Evolutionary conservation across 37 sponge, comb jelly and placozoan species (phyloP), one percentile per base, ranked within the genome.

Genomic region (Halisarca cf. caerulea): DNA sequence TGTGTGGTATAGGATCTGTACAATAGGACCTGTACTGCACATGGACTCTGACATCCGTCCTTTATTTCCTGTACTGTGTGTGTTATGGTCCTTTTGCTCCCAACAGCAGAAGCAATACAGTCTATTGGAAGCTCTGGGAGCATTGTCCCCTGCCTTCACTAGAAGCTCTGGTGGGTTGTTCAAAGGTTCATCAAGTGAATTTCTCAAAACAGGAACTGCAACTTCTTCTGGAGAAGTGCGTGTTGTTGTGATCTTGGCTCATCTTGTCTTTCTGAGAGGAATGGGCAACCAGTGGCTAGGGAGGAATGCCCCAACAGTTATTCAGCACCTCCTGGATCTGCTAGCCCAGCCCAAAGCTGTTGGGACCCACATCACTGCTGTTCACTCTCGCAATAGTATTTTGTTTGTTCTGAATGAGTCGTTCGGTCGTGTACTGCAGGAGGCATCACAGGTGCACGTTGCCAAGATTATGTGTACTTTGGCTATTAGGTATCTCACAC

Each of bases 261-360:
- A 95, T 55, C 81, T 87, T 5, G 57, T 91, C 64, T 95, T 99
- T 71, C 86, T 99, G 58, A 80, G 79, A 33, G 92, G 86, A 38
- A 93, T 99, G 99, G 97, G 95, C 17, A 88, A 88, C 3, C 80
- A 66, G 21, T 96, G 99, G 97, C 85, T 96, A 85, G 99, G 93
- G 86, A 55, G 79, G 43, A 79, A 96, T 43, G 92, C 97, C 27
- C 57, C 87, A 27, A 44, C 68, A 64, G 62, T 99, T 33, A 70
- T 90, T 40, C 60, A 78, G 8, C 93, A 92, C 61, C 53, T 96
- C 32, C 84, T 95, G 59, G 90, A 90, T 8, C 87, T 99, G 33
- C 89, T 95, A n/a, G 70, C 92, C 47, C 84, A 84, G 45, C 78
- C 90, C 34, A 99, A 95, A 78, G 82, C 95, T 40, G 91, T 81